phyloP scores from a whole-genome alignment of 2,797 vertebrate species.

The Xenopus petersii region DNA sequence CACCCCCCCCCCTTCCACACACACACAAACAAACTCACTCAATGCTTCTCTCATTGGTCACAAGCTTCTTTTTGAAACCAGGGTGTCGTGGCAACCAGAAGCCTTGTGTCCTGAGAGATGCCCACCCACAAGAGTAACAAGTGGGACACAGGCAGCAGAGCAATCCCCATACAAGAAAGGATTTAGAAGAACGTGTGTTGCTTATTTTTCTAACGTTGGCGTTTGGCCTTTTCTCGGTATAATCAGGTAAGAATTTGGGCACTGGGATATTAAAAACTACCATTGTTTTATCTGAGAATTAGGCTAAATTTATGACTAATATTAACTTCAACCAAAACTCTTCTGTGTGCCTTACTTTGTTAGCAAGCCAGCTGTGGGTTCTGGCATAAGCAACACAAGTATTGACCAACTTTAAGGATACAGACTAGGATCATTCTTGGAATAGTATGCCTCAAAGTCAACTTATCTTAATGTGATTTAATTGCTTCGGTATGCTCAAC shows the following conservation, averaged over 20 bases:
- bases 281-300: no score
- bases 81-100: constrained; percentile 62
- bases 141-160: constrained; percentile 11
- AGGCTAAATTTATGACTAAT: no score
- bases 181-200: background rate
- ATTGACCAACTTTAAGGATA: no score
- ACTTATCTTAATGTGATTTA: no score
- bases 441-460: no score
- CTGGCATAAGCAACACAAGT: no score
- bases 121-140: constrained; percentile 32
- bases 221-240: background rate
- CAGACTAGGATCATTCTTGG: no score
- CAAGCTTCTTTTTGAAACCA: constrained; percentile 58
- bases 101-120: constrained; percentile 35
- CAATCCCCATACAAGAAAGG: background rate
- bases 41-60: constrained; percentile 57
- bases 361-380: no score
- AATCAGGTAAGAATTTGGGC: constrained; percentile 18
- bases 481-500: no score
- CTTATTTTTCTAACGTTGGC: background rate
- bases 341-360: no score
- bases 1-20: constrained; percentile 26
- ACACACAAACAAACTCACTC: constrained; percentile 25
- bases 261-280: no score
- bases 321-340: no score